These are phyloP conservation scores for Oxytorus armatus DNA, from an alignment of 2,888 invertebrate genomes.

Conservation along the genomic window DNA sequence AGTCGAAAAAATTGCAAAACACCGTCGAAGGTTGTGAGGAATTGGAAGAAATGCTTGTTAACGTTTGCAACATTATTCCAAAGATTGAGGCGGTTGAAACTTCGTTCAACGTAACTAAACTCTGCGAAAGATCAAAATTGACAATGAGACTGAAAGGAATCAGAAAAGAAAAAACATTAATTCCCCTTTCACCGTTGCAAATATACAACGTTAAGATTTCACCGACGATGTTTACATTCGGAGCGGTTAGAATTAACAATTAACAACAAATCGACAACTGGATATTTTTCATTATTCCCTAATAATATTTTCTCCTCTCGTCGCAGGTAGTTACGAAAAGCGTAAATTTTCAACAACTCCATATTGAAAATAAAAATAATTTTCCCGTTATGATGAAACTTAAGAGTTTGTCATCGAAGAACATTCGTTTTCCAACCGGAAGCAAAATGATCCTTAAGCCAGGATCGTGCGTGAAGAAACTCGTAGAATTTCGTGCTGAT, in stretches of 20 bases:
- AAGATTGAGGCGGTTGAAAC: not conserved
- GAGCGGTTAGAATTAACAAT: slow-evolving; percentile 76
- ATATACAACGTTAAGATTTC: slow-evolving; percentile 82
- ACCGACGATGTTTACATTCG: slow-evolving; percentile 80
- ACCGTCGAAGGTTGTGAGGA: slow-evolving; percentile 17
- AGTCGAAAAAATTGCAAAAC: slow-evolving; percentile 14
- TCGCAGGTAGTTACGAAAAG: slow-evolving; percentile 77
- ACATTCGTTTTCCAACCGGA: slow-evolving; percentile 71
- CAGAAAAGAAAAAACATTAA: slow-evolving; percentile 66
- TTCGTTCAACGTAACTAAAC: not conserved
- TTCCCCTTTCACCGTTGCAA: slow-evolving; percentile 83
- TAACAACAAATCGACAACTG: too few relatives aligned
- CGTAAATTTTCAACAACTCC: slow-evolving; percentile 76
- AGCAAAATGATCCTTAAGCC: slow-evolving; percentile 70
- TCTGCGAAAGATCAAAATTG: not conserved
- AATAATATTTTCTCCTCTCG: not conserved
- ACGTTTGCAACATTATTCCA: not conserved
- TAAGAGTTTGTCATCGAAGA: slow-evolving; percentile 60
- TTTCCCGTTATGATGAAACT: slow-evolving; percentile 79
- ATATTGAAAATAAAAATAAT: slow-evolving; percentile 81
- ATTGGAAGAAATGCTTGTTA: slow-evolving; percentile 1
- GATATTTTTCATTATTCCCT: not conserved
- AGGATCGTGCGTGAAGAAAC: slow-evolving; percentile 47
- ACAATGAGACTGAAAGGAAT: not conserved
- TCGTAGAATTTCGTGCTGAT: slow-evolving; percentile 74